Evolutionary conservation across 2,113 vertebrate species (phyloP).

Genomic region (Hippocampus guttulatus): DNA sequence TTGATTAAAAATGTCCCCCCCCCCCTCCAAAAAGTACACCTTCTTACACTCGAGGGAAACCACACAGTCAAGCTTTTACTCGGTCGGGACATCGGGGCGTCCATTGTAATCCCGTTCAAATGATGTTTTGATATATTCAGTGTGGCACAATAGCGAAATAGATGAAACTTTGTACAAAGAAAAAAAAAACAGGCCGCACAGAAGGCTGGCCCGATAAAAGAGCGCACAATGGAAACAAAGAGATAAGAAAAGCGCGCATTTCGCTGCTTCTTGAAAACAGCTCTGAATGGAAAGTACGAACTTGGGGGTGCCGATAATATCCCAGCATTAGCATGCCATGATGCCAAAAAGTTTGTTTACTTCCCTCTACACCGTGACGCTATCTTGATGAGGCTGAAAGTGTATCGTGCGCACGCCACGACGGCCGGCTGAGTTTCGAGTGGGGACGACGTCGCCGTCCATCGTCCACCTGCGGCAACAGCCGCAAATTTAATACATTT

Average conservation of each 20-base stretch:
- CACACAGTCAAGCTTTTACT: conserved; percentile 22
- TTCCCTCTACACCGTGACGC: conserved; percentile 1
- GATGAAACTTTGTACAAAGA: conserved; percentile 38
- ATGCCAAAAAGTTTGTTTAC: background rate
- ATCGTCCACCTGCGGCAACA: background rate
- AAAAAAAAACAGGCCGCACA: conserved; percentile 15
- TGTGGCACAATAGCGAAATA: conserved; percentile 49
- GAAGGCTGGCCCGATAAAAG: conserved; percentile 41
- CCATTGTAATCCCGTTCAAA: conserved; percentile 47
- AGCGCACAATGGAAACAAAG: conserved; percentile 30
- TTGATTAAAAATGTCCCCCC: background rate
- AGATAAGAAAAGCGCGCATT: conserved; percentile 30
- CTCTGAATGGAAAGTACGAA: conserved; percentile 31
- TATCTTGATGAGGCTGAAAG: conserved; percentile 1
- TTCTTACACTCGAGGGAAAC: background rate
- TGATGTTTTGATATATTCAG: conserved; percentile 41
- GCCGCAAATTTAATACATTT: no score
- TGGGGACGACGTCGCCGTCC: background rate
- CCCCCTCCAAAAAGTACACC: background rate
- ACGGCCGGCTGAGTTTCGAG: background rate
- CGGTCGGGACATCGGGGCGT: conserved; percentile 27
- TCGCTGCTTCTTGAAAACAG: conserved; percentile 16
- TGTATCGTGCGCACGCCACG: background rate
- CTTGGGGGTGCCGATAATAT: background rate
- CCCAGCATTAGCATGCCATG: conserved; percentile 7